Percentiles rank a stretch among this genome's conserved stretches.
Conservation (phyloP, 2,113 vertebrate genomes). For the Coracopsis vasa region DNA sequence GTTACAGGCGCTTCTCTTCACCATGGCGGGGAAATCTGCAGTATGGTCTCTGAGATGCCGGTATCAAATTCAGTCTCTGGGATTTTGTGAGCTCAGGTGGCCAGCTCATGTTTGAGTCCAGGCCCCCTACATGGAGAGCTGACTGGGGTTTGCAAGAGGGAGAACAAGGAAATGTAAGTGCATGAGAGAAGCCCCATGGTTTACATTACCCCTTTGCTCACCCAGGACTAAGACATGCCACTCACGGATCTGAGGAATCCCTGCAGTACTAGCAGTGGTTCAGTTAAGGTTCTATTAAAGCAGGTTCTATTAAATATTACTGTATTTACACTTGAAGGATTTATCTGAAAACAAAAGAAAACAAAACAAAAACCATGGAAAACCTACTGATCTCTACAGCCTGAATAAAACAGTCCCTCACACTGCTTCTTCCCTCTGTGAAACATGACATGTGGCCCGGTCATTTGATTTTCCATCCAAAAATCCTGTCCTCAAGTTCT, state of each 20-base stretch:
- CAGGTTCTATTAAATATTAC: background rate
- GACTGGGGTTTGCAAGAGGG: background rate
- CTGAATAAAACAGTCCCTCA: background rate
- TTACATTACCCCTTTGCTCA: background rate
- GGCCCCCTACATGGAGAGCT: background rate
- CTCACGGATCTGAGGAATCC: background rate
- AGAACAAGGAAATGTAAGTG: background rate
- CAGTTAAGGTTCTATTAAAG: background rate
- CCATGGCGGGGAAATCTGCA: background rate
- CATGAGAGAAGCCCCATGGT: background rate
- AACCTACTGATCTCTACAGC: background rate
- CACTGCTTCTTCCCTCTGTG: background rate
- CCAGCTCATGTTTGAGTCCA: background rate
- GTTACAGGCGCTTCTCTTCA: background rate
- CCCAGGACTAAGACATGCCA: background rate
- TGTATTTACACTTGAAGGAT: background rate
- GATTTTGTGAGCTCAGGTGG: background rate
- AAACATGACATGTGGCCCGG: background rate
- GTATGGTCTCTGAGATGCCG: background rate
- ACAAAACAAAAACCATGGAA: background rate
- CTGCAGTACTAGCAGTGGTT: background rate
- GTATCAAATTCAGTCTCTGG: background rate
- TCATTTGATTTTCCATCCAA: slow-evolving; percentile 2
- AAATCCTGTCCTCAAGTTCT: background rate
- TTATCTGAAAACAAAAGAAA: background rate